These are phyloP conservation scores for Margarornis squamiger DNA, from an alignment of 2,797 vertebrate genomes.

Conservation along the genomic window DNA sequence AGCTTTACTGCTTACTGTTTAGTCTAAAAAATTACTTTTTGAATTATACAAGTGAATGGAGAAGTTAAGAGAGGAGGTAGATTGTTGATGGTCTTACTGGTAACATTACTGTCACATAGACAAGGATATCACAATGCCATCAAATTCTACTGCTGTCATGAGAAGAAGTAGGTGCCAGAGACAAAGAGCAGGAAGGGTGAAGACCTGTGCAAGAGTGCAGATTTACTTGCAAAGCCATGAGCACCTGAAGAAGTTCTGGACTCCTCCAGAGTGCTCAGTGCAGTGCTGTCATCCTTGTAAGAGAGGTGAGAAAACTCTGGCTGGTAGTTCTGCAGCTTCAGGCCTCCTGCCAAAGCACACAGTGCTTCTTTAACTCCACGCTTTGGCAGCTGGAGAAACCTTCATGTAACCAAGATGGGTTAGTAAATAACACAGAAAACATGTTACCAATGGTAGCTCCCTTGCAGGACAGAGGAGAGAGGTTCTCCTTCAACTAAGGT, in stretches of 20 bases:
- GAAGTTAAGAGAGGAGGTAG: neutral
- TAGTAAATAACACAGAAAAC: neutral
- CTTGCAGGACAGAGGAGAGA: neutral
- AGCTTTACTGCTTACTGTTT: neutral
- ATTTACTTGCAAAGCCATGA: neutral
- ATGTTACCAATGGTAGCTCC: neutral
- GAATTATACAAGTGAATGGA: neutral
- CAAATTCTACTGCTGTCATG: rapidly evolving
- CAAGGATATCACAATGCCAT: neutral
- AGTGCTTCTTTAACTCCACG: neutral
- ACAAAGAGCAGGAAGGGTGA: neutral
- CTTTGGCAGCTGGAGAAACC: neutral
- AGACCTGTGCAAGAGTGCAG: neutral
- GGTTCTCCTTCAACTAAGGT: neutral
- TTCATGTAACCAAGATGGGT: neutral
- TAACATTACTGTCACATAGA: neutral
- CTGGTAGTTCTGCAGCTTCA: neutral
- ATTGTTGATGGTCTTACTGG: neutral
- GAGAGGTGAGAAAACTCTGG: neutral
- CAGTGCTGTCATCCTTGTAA: neutral
- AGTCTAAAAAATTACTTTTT: neutral
- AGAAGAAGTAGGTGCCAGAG: neutral
- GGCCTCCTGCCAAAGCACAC: neutral
- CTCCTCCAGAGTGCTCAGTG: neutral
- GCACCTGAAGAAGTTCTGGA: neutral